Evolutionary conservation across 1,140 invertebrate species (phyloP).

Genomic region (Sitobion miscanthi): DNA sequence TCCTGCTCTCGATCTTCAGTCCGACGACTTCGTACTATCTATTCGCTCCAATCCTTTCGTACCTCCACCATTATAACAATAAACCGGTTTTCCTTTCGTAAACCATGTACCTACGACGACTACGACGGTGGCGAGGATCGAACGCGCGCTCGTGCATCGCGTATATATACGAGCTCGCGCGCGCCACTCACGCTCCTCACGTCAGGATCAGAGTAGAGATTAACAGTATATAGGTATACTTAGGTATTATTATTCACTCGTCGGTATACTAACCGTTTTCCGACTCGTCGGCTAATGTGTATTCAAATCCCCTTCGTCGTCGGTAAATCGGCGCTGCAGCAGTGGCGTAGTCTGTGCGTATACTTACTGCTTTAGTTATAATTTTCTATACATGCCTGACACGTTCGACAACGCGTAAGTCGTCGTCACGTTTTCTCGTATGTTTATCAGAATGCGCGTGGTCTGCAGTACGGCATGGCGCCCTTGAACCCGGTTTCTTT

Average conservation of each 20-base stretch:
- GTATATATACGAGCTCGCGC: neutral
- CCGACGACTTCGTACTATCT: neutral
- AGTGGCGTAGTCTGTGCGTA: neutral
- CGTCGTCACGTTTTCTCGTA: neutral
- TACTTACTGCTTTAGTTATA: neutral
- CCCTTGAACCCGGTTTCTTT: neutral
- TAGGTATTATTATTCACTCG: neutral
- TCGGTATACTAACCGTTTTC: constrained; percentile 10
- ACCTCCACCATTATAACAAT: neutral
- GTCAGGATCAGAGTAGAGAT: constrained; percentile 29
- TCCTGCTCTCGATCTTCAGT: neutral
- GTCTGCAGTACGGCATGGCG: too few relatives aligned
- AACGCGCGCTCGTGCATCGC: neutral
- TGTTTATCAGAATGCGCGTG: neutral
- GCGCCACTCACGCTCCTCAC: constrained; percentile 25
- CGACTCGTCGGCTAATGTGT: neutral
- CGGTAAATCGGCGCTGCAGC: neutral
- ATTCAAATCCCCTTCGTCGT: constrained; percentile 16
- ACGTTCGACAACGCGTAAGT: neutral
- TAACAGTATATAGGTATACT: neutral
- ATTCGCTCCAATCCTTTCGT: neutral
- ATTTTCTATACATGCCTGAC: neutral
- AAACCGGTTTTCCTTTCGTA: constrained; percentile 50
- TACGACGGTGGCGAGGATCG: neutral
- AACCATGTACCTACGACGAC: neutral